Evolutionary conservation across 2,888 invertebrate species (phyloP), one percentile per base, ranked within the genome.

Genomic region (Spialia ferax): DNA sequence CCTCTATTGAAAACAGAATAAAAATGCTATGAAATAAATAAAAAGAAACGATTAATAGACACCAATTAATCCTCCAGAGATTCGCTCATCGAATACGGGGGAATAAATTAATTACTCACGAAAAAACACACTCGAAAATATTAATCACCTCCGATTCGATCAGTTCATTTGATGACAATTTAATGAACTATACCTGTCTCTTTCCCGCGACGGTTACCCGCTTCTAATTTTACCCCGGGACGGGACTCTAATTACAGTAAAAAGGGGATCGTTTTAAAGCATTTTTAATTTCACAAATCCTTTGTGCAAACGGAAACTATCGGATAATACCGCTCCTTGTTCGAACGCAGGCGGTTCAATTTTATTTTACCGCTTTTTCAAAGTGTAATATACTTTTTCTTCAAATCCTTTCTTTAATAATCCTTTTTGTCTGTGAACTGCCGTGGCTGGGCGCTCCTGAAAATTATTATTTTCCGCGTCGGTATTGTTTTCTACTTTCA

Each of bases 241-340:
- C 38, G 50, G 64, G 45, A 42, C 52, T 59, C 59, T 59, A 65
- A 60, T 65, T 65, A 65, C 64, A 57, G 64, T 57, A 57, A 65
- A 65, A 65, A 65, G 64, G 57, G 38, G 64, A 65, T 13, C 50
- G 50, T 35, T 65, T 63, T 65, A 59, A 65, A 65, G 65, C 65
- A 59, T 65, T 65, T 66, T 60, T 66, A 66, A 66, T 66, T 60
- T 66, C 60, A 66, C 54, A 65, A 65, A 65, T 65, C 59, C 65
- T 65, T 65, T 65, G 65, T 65, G 59, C 65, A 52, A 65, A 59
- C 65, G 65, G 65, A 65, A 65, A 65, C 65, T 66, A 66, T 66
- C 65, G 52, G 59, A 54, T 59, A 59, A 60, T 59, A 50, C 26
- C 65, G 38, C 18, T 59, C 52, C 23, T 59, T 52, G 57, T 59